phyloP scores from a whole-genome alignment of 1,140 invertebrate species.

The Panulirus ornatus region DNA sequence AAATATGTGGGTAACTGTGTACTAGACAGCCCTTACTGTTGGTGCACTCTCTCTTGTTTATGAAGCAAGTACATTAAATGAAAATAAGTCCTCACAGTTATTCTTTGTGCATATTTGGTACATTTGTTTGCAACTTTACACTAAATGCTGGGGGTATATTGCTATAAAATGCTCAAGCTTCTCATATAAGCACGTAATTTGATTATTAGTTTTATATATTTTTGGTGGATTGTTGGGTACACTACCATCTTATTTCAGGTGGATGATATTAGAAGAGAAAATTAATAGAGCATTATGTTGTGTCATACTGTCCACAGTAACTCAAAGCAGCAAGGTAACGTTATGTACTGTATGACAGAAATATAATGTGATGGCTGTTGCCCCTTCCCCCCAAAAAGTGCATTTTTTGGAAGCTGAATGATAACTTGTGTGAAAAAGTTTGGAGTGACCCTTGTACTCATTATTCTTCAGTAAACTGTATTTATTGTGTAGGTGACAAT shows the following conservation, averaged over 20 bases:
- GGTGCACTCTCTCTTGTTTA: not conserved
- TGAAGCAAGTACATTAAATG: not conserved
- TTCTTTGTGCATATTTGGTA: not conserved
- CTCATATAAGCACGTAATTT: constrained; percentile 8
- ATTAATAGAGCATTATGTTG: too few species aligned
- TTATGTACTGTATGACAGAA: too few species aligned
- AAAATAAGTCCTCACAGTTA: not conserved
- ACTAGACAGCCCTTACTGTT: not conserved
- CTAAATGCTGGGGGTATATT: constrained; percentile 1
- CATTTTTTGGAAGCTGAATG: not conserved
- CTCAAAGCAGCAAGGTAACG: too few species aligned
- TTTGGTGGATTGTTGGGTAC: not conserved
- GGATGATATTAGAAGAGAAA: not conserved
- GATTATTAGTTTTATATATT: too few species aligned
- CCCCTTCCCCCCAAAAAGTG: not conserved
- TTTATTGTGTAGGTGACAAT: not conserved
- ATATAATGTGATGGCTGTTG: too few species aligned
- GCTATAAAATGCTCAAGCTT: constrained; percentile 42
- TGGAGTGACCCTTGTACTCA: not conserved
- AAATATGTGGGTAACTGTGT: not conserved
- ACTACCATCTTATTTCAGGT: not conserved
- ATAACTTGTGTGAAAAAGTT: not conserved
- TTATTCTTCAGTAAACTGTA: not conserved
- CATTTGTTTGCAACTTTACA: not conserved
- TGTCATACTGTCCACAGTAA: too few species aligned